Conservation (phyloP, 2,113 vertebrate genomes). For the Neolamprologus variostigma region DNA sequence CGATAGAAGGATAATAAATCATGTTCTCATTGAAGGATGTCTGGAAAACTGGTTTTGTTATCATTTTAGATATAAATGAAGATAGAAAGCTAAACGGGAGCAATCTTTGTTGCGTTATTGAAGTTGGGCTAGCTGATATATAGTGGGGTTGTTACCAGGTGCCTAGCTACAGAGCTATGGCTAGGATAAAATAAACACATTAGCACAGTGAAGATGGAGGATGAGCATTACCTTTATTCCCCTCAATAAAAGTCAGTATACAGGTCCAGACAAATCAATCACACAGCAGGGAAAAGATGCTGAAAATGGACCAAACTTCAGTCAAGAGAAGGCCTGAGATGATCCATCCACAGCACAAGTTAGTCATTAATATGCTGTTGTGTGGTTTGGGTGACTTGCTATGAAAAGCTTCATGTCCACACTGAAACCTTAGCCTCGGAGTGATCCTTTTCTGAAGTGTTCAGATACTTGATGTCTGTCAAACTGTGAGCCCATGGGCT, state of each 20-base stretch:
- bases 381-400: neutral
- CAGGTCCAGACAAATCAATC: neutral
- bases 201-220: neutral
- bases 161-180: neutral
- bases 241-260: neutral
- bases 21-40: neutral
- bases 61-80: neutral
- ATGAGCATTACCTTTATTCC: neutral
- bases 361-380: neutral
- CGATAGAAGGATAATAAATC: neutral
- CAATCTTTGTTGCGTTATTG: neutral
- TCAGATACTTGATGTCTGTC: neutral
- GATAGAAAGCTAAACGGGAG: neutral
- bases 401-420: neutral
- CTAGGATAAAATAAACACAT: neutral
- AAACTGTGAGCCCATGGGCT: neutral
- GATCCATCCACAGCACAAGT: neutral
- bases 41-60: neutral
- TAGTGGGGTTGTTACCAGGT: neutral
- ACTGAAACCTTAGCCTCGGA: neutral
- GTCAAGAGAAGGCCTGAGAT: neutral
- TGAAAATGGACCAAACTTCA: neutral
- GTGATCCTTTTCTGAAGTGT: neutral
- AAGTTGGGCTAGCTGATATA: neutral
- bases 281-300: neutral